A percentile compares a stretch with the other conserved stretches of the same genome.
These are phyloP conservation scores for Eustalomyia histrio DNA, from an alignment of 2,888 invertebrate genomes.

Conservation along the genomic window DNA sequence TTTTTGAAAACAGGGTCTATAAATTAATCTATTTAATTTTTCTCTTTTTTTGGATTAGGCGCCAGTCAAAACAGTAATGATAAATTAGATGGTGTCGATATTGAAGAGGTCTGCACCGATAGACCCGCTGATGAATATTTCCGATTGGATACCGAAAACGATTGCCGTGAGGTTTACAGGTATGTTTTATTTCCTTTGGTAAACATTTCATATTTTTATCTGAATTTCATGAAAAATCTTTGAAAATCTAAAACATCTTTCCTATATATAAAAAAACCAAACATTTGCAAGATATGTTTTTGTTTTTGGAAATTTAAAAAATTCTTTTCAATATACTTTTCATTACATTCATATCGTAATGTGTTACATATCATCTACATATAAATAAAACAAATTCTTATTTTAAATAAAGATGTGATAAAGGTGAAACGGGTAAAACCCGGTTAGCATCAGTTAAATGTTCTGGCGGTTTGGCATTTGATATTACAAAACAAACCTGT, in stretches of 20 bases:
- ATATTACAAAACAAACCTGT: constrained; percentile 96
- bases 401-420: constrained; percentile 88
- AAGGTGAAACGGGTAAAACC: constrained; percentile 91
- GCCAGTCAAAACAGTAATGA: constrained; percentile 84
- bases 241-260: constrained; percentile 21
- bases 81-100: constrained; percentile 82
- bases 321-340: constrained; percentile 27
- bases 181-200: constrained; percentile 79
- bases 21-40: too few species aligned
- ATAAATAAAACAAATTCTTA: constrained; percentile 46
- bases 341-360: constrained; percentile 1
- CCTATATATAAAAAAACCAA: constrained; percentile 1
- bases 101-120: constrained; percentile 92
- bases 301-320: constrained; percentile 18
- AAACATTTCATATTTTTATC: constrained; percentile 20
- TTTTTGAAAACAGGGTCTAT: too few species aligned
- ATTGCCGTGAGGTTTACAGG: constrained; percentile 97
- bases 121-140: constrained; percentile 95
- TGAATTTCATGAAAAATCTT: constrained; percentile 35
- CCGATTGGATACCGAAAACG: constrained; percentile 89
- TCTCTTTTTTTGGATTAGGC: too few species aligned
- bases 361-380: constrained; percentile 23
- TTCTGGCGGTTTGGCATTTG: constrained; percentile 94
- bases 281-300: constrained; percentile 12
- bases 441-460: constrained; percentile 94